phyloP scores from a whole-genome alignment of 2,797 vertebrate genomes.

The Xyrichtys novacula region DNA sequence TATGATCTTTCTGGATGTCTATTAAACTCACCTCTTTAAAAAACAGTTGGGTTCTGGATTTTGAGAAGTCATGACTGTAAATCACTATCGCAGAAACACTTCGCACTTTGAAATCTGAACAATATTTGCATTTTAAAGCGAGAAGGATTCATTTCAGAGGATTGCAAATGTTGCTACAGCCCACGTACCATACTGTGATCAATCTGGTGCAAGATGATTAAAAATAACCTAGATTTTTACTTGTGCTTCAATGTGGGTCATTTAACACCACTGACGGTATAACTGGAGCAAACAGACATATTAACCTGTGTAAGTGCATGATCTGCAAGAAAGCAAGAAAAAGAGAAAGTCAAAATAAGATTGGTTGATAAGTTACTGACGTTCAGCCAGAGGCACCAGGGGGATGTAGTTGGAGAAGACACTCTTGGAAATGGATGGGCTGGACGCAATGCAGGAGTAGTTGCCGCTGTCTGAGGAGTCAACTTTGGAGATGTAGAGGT shows the following conservation, averaged over 20 bases:
- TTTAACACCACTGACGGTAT: conserved; percentile 1
- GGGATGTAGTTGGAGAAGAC: conserved; percentile 99
- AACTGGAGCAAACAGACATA: background rate
- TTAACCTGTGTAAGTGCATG: background rate
- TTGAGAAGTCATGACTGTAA: background rate
- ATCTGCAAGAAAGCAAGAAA: background rate
- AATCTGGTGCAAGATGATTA: conserved; percentile 3
- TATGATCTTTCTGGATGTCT: conserved; percentile 21
- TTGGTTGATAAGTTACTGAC: conserved; percentile 82
- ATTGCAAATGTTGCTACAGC: background rate
- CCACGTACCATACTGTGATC: background rate
- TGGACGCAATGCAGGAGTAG: conserved; percentile 97
- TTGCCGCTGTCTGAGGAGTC: conserved; percentile 93
- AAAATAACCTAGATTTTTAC: background rate
- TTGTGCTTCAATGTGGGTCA: conserved; percentile 7
- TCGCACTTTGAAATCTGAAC: background rate
- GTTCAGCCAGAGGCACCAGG: conserved; percentile 90
- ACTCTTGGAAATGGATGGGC: conserved; percentile 95
- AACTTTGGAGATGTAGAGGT: conserved; percentile 97
- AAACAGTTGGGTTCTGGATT: background rate
- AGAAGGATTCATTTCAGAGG: background rate
- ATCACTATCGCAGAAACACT: background rate
- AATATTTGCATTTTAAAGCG: background rate
- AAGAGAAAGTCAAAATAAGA: conserved; percentile 5
- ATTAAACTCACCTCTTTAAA: conserved; percentile 10